Base-by-base conservation (phyloP, 2,797 vertebrate genomes). In the Peromyscus attwateri region DNA sequence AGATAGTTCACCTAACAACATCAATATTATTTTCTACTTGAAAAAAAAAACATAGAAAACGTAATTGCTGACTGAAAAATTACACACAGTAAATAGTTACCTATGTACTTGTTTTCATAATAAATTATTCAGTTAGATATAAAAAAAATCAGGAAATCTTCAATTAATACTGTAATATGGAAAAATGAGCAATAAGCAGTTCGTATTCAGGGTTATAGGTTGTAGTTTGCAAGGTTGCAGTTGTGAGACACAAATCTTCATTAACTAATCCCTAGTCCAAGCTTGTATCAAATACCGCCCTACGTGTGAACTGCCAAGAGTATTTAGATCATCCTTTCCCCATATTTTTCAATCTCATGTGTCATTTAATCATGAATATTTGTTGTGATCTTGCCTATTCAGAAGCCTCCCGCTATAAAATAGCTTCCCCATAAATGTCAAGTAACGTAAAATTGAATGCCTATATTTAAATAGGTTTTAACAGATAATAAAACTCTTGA, bases 381-480 rank as follows among this genome's bases (percentile, higher is more conserved):
- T 98, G 97, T 98, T 98, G 96, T 98, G 97, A 98, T 98, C 98
- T 96, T 97, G 94, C 96, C 97, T 98, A 40, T 97, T 98, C 96
- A 98, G 97, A 98, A 97, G 94, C 95, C 80, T 91, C 64, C 95
- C 98, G 94, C 95, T 97, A 64, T 98, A 97, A 98, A 98, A 98
- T 95, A 97, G 91, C 94, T 98, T 95, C 92, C 96, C 77, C 76
- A 92, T 98, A 98, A 97, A 98, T 98, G 98, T 97, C 98, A 98
- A 98, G 97, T 94, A 96, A 97, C 95, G 88, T 97, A 98, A 98
- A 98, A 98, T 94, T 96, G 98, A 98, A 97, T 98, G 96, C 97
- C 96, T 98, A 95, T 98, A 97, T 98, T 98, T 98, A 98, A 98
- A 98, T 97, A 98, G 94, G 98, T 98, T 98, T 98, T 98, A 98